Evolutionary conservation across 2,797 vertebrate species (phyloP).

Genomic region (Darevskia nairensis): DNA sequence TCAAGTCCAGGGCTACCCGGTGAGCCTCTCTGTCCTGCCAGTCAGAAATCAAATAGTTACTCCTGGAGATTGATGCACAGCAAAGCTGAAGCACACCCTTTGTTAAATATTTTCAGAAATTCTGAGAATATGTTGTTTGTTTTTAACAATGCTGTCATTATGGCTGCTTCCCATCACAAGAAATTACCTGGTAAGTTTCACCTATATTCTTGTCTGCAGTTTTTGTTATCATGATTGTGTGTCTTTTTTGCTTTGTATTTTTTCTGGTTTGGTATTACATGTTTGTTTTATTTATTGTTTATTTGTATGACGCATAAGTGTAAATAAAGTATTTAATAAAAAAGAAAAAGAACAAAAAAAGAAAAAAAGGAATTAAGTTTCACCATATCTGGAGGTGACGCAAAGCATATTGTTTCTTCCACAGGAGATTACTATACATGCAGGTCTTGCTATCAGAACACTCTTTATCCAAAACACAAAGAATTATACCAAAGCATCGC

Average conservation of each 20-base stretch:
- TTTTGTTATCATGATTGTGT: too few relatives aligned
- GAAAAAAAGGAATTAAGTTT: too few relatives aligned
- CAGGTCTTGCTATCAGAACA: too few relatives aligned
- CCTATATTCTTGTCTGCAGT: too few relatives aligned
- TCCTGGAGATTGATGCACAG: conserved; percentile 20
- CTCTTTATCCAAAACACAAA: too few relatives aligned
- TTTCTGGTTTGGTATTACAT: too few relatives aligned
- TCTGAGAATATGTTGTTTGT: conserved; percentile 17
- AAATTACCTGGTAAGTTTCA: not conserved
- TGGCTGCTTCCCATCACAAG: not conserved
- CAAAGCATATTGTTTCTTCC: not conserved
- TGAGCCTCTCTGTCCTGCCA: conserved; percentile 84
- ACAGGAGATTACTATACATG: too few relatives aligned
- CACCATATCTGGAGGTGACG: not conserved
- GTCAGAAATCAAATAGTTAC: conserved; percentile 39
- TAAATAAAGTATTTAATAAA: too few relatives aligned
- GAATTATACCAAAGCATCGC: too few relatives aligned
- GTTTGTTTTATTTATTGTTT: too few relatives aligned
- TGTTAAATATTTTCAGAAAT: conserved; percentile 34
- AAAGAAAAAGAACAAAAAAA: too few relatives aligned
- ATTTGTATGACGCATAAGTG: too few relatives aligned
- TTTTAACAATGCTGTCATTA: conserved; percentile 2
- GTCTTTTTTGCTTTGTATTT: not conserved
- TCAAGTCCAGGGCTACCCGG: conserved; percentile 81
- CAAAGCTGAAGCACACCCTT: not conserved